A percentile compares a stretch with the other conserved stretches of the same genome.
These are phyloP conservation scores for Halcyon badia DNA, from an alignment of 2,797 vertebrate genomes.

Conservation along the genomic window DNA sequence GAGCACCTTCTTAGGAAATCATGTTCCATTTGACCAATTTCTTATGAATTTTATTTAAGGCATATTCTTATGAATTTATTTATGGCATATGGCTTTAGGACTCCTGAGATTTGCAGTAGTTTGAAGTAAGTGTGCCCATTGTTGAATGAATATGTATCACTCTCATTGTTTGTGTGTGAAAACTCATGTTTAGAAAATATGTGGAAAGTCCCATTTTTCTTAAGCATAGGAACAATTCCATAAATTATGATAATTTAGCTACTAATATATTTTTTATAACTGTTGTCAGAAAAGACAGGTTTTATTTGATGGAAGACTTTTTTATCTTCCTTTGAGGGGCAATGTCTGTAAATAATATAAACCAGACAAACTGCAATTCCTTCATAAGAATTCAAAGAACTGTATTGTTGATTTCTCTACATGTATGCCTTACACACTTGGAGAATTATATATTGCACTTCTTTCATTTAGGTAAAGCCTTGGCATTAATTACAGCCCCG, in stretches of 20 bases:
- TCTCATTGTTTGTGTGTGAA: neutral
- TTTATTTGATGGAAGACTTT: neutral
- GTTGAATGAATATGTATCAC: neutral
- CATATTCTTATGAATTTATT: neutral
- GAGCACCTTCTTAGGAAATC: neutral
- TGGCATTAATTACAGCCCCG: neutral
- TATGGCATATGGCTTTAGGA: accelerated
- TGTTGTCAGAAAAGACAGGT: neutral
- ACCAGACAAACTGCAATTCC: neutral
- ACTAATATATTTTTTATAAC: neutral
- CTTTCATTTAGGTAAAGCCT: neutral
- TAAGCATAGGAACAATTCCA: neutral
- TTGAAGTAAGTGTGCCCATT: neutral
- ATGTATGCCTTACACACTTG: neutral
- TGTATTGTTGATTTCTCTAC: neutral
- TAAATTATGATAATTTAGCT: neutral
- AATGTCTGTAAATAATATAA: neutral
- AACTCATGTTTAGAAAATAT: neutral
- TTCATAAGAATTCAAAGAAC: neutral
- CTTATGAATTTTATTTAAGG: neutral
- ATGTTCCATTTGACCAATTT: neutral
- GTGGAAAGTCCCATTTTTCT: neutral
- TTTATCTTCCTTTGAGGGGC: neutral
- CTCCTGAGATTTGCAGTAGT: neutral
- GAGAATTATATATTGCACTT: neutral